Conservation (phyloP, 2,113 vertebrate species). For the Microtus pennsylvanicus region DNA sequence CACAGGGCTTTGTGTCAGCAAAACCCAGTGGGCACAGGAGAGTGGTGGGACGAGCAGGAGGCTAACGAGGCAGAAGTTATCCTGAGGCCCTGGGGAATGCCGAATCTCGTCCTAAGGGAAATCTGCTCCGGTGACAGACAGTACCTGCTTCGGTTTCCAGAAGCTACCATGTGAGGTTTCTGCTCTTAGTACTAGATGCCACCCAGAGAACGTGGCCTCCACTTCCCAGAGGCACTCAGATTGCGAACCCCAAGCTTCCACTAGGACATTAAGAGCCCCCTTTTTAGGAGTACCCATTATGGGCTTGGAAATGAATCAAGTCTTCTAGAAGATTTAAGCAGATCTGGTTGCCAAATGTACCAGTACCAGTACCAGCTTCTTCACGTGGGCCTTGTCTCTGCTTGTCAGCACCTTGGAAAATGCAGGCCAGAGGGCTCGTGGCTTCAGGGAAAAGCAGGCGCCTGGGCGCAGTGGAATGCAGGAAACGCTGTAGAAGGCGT, state of each 20-base stretch:
- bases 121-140: neutral
- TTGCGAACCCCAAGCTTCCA: neutral
- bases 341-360: neutral
- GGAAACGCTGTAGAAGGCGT: neutral
- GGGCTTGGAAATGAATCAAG: constrained; percentile 1
- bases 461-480: neutral
- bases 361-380: neutral
- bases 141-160: neutral
- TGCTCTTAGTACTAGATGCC: neutral
- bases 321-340: neutral
- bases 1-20: neutral
- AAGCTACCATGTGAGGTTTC: neutral
- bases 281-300: neutral
- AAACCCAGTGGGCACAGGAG: neutral
- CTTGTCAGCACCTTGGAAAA: constrained; percentile 40
- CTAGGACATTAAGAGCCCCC: neutral
- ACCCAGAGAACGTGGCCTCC: neutral
- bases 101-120: constrained; percentile 10
- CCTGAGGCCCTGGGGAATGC: neutral
- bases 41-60: neutral
- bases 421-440: neutral
- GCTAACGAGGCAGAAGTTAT: neutral
- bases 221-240: neutral
- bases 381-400: neutral
- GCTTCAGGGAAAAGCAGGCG: constrained; percentile 26